phyloP scores from a whole-genome alignment of 2,113 vertebrate genomes.

The Bombycilla garrulus region DNA sequence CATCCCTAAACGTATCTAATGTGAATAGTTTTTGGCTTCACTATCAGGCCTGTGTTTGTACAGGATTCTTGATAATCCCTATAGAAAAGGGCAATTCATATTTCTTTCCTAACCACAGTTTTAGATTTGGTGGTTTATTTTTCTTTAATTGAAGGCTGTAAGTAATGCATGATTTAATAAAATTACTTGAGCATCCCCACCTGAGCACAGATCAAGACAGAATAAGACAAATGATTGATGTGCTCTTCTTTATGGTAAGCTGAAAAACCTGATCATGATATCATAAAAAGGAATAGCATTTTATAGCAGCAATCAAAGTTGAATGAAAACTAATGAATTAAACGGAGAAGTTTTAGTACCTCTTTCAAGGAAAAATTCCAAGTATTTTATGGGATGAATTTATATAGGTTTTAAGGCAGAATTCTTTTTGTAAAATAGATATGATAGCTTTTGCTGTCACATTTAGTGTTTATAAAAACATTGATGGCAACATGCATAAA shows the following conservation, averaged over 20 bases:
- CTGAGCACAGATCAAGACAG: slow-evolving; percentile 26
- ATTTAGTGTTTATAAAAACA: neutral
- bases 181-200: slow-evolving; percentile 38
- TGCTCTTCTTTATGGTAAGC: slow-evolving; percentile 29
- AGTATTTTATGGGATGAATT: slow-evolving; percentile 19
- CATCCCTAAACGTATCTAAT: neutral
- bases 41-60: neutral
- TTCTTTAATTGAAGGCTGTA: slow-evolving; percentile 11
- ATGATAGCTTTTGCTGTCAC: neutral
- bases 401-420: neutral
- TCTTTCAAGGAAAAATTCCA: slow-evolving; percentile 8
- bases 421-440: neutral
- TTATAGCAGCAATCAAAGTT: slow-evolving; percentile 56
- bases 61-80: neutral
- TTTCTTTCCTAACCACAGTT: slow-evolving; percentile 4
- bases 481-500: neutral
- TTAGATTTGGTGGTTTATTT: slow-evolving; percentile 29
- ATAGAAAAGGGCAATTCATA: neutral
- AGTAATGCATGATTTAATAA: slow-evolving; percentile 45
- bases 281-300: slow-evolving; percentile 47
- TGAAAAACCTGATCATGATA: slow-evolving; percentile 44
- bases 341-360: slow-evolving; percentile 25
- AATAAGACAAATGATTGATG: slow-evolving; percentile 56
- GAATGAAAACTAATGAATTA: slow-evolving; percentile 65
- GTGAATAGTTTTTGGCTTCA: neutral